Base-by-base conservation (phyloP, 2,113 vertebrate genomes). In the Tringa solitaria region DNA sequence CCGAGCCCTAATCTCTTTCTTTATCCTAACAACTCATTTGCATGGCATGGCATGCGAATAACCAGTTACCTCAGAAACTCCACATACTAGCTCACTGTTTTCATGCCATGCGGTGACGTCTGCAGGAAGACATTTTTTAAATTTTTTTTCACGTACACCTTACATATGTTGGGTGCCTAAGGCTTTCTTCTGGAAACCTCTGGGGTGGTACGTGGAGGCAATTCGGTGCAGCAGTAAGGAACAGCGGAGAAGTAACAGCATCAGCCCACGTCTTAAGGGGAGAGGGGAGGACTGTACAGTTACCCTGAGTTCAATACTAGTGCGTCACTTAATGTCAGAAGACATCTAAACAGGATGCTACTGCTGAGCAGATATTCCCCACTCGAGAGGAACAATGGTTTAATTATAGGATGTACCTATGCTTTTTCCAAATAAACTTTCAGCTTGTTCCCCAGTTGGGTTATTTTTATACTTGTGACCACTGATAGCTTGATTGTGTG, bases 321-420 rank as follows among this genome's bases (percentile, higher is more conserved):
- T 83, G 75, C 12, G 30, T 93, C 93, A 81, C 60, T 95, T 74
- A n/a, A 37, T 83, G 89, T 68, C 75, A 51, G 76, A 92, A 87
- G 87, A 65, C 90, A 56, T 94, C 75, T 70, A 93, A 78, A 94
- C 89, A 97, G 96, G 93, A 93, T 84, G 94, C 81, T 88, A 18
- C 56, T 88, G 72, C 91, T 73, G 79, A 78, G 56, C 64, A 95
- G 75, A 87, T 95, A 92, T 22, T 94, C 96, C 84, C 83, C 91
- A 28, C 84, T 92, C 15, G 17, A 33, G 76, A 89, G 86, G 78
- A 97, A 95, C 85, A 95, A 53, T 94, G 64, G 53, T 75, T 93
- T 95, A 90, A 88, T 91, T 94, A 90, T 95, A 89, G 94, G 84
- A 94, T 80, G 89, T 95, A 94, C 94, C 92, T 97, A 26, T 91